Evolutionary conservation across 2,888 invertebrate genomes (phyloP), one percentile per base, ranked within the genome.

Genomic region (Chymomyza caudatula): DNA sequence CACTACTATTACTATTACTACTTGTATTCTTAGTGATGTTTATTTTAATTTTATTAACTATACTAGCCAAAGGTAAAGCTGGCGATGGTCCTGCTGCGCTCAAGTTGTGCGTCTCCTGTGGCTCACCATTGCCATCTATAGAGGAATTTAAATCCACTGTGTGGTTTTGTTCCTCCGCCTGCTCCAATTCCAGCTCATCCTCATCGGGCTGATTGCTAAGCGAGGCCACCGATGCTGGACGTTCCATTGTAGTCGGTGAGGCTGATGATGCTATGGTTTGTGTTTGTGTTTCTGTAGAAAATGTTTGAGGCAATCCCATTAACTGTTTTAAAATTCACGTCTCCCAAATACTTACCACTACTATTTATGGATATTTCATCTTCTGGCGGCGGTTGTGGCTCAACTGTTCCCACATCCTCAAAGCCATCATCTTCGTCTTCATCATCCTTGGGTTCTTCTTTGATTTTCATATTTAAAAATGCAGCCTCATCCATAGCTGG

Each of bases 81-180:
- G 85, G 82, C 80, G 88, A 83, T 5, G 91, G 79, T 19, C 92
- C 90, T 11, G 92, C 82, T 71, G 88, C 79, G 62, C 89, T 89
- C 61, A 88, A 70, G 71, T 88, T 88, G 67, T 89, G 90, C 1
- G 92, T 91, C 4, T 92, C 92, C 49, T 93, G 92, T 93, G 89
- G 64, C 83, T 95, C 95, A 6, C 94, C 92, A 89, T 96, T 96
- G 44, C 95, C 96, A 88, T 96, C 96, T 71, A 96, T 95, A 0
- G 95, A 93, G 20, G 51, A 70, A 67, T 84, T 80, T 51, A 78
- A 68, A 58, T 77, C 25, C 4, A 13, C 42, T 3, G 20, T 71
- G 29, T 37, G 29, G 11, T 11, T 37, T 11, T 37, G 29, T 3
- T 37, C 29, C 15, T 37, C 15, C 5, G 53, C 61, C 17, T 52